Base-by-base conservation (phyloP, 23 tunicate species). In the Trididemnum miniatum region DNA sequence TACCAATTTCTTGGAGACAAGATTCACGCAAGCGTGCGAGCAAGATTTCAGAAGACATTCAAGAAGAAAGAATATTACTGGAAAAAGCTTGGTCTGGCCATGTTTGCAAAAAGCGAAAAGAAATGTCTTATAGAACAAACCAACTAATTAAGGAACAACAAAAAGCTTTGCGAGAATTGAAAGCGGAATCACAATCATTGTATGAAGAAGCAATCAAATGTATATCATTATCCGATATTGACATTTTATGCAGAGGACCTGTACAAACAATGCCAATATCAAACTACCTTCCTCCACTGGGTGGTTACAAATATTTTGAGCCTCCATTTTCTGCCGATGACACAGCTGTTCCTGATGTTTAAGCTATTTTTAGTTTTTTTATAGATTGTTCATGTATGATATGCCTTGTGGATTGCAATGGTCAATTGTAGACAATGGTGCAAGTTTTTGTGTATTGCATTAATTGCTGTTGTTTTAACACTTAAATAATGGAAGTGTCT, bases 31-130 rank as follows among this genome's bases (percentile, higher is more conserved):
- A 35, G 31, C 49, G 89, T 12, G 33, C 2, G 0, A 2, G 0
- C 35, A 23, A 35, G 15, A 26, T 78, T 1, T 39, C 76, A n/a
- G 82, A 59, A 71, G 85, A 89, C 32, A 74, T 34, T 2, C 4
- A 5, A 30, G 89, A 86, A 51, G 26, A 67, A 67, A 65, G 87
- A 52, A 35, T 75, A 20, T 69, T 86, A 33, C 71, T 91, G 24
- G 87, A 91, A 81, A 91, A 91, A 82, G 84, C 81, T 35, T 91
- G 97, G 97, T 27, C 63, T 22, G 32, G 71, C 32, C 64, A 72
- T 52, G 54, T 67, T 27, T 32, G 35, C n/a, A 38, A 77, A 24
- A 32, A 40, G 31, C 79, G 81, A 20, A 29, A 52, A 32, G 22
- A 50, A 9, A 85, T 86, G 30, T 59, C 69, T 0, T n/a, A 38